phyloP scores from a whole-genome alignment of 1,140 invertebrate genomes.

The Scaptomyza pallida region DNA sequence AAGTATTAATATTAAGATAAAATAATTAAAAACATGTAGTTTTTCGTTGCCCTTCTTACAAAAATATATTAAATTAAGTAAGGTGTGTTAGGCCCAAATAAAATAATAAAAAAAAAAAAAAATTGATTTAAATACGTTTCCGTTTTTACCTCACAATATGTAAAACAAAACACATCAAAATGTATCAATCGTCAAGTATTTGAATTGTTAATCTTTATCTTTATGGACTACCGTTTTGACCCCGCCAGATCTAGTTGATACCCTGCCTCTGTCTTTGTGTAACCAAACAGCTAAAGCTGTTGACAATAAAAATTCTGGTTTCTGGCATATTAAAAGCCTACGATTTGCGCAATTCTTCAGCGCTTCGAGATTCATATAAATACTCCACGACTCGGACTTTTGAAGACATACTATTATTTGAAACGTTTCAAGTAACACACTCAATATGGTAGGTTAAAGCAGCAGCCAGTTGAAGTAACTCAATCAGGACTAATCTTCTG shows the following conservation, averaged over 20 bases:
- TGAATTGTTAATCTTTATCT: not conserved
- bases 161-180: not conserved
- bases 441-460: slow-evolving; percentile 61
- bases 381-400: slow-evolving; percentile 23
- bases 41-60: not conserved
- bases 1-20: too few relatives aligned
- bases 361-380: slow-evolving; percentile 63
- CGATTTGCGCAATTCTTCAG: slow-evolving; percentile 64
- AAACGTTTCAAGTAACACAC: slow-evolving; percentile 61
- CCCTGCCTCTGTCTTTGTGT: slow-evolving; percentile 41
- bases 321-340: slow-evolving; percentile 75
- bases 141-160: not conserved
- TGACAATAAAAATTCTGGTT: slow-evolving; percentile 73
- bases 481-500: not conserved
- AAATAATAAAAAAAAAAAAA: too few relatives aligned
- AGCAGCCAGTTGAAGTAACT: not conserved
- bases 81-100: not conserved
- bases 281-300: slow-evolving; percentile 16
- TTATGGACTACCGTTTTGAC: slow-evolving; percentile 1
- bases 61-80: too few relatives aligned
- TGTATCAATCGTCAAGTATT: not conserved
- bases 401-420: slow-evolving; percentile 52
- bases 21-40: too few relatives aligned
- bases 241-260: slow-evolving; percentile 10
- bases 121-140: not conserved